phyloP scores from a whole-genome alignment of 2,888 invertebrate genomes.

The Troides aeacus region DNA sequence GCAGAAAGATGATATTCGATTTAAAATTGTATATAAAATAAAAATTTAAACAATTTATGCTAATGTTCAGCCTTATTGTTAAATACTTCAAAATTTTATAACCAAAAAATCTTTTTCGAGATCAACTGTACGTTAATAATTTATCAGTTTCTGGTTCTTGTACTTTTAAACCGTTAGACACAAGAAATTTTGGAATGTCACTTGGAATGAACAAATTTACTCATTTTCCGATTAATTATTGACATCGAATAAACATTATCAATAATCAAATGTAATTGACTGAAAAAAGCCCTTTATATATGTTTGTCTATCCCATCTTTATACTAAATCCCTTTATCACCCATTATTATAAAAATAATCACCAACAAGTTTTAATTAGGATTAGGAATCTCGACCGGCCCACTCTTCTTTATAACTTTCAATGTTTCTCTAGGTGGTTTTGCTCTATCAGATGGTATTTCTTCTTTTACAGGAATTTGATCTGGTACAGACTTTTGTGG shows the following conservation, averaged over 20 bases:
- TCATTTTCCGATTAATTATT: not conserved
- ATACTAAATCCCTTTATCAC: not conserved
- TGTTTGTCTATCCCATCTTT: not conserved
- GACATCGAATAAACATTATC: not conserved
- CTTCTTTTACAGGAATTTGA: constrained; percentile 76
- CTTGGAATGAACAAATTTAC: constrained; percentile 19
- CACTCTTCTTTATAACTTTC: constrained; percentile 81
- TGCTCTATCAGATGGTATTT: constrained; percentile 75
- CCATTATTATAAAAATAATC: constrained; percentile 3
- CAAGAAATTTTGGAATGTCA: constrained; percentile 12
- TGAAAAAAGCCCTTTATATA: not conserved
- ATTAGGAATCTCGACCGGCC: constrained; percentile 72
- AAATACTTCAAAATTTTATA: constrained; percentile 17
- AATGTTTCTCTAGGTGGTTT: constrained; percentile 77
- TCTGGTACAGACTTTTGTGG: constrained; percentile 40
- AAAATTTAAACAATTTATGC: constrained; percentile 4
- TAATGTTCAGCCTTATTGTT: constrained; percentile 15
- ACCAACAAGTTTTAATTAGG: constrained; percentile 40
- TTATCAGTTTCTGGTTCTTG: not conserved
- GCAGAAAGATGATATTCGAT: no score
- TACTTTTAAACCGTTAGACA: constrained; percentile 8
- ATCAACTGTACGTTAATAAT: constrained; percentile 7
- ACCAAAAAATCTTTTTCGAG: constrained; percentile 12
- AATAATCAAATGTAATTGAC: constrained; percentile 4
- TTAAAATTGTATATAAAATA: not conserved